Evolutionary conservation across 2,797 vertebrate species (phyloP).

Genomic region (Cercopithecus mitis): DNA sequence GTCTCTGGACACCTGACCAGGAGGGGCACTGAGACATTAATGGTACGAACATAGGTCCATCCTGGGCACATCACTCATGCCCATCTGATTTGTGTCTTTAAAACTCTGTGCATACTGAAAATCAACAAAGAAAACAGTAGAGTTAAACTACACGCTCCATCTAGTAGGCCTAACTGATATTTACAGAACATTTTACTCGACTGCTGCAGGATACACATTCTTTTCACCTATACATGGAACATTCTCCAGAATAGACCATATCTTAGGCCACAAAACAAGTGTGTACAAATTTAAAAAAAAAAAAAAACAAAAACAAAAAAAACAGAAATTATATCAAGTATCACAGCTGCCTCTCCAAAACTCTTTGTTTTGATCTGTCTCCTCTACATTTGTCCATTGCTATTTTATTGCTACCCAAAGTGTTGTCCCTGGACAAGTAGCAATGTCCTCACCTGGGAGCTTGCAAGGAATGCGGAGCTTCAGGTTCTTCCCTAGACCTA

Average conservation of each 20-base stretch:
- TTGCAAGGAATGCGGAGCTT: not conserved
- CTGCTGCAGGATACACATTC: not conserved
- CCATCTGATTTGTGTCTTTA: not conserved
- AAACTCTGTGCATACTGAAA: not conserved
- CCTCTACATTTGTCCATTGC: not conserved
- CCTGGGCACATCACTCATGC: no score
- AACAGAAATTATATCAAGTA: not conserved
- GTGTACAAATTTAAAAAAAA: not conserved
- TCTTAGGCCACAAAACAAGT: not conserved
- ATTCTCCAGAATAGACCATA: not conserved
- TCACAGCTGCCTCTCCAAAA: not conserved
- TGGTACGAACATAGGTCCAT: accelerated
- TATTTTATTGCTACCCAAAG: not conserved
- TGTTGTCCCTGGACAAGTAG: not conserved
- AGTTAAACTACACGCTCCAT: not conserved
- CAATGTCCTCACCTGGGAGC: not conserved
- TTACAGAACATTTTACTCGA: not conserved
- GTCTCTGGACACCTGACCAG: not conserved
- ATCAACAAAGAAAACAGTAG: not conserved
- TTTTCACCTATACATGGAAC: not conserved
- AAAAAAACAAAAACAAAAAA: not conserved
- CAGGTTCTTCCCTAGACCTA: not conserved
- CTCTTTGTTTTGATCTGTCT: not conserved
- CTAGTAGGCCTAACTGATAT: not conserved
- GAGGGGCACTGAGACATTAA: not conserved